phyloP scores from a whole-genome alignment of 2,113 vertebrate species.

The Damaliscus lunatus region DNA sequence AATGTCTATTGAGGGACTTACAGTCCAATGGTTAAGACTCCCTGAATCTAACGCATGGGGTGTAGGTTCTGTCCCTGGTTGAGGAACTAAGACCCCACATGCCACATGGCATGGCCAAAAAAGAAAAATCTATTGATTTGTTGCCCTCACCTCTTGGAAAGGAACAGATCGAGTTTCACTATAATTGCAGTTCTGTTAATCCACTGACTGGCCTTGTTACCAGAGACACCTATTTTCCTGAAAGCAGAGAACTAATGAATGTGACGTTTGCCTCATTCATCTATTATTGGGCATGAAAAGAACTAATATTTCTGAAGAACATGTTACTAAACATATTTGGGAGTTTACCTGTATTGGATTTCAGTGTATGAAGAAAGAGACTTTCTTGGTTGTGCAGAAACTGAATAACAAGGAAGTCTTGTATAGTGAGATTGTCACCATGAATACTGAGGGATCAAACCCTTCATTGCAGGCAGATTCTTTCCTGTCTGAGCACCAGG shows the following conservation, averaged over 20 bases:
- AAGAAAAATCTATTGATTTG: background rate
- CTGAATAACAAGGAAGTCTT: background rate
- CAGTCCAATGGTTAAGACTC: background rate
- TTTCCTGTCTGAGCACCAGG: background rate
- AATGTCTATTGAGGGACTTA: background rate
- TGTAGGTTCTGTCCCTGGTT: background rate
- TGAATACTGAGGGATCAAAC: background rate
- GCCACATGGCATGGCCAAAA: background rate
- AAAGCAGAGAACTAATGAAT: background rate
- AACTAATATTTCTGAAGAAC: background rate
- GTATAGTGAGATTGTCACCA: background rate
- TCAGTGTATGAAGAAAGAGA: background rate
- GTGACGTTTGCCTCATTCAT: constrained; percentile 3
- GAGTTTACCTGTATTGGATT: background rate
- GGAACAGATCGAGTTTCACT: background rate
- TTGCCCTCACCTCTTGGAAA: background rate
- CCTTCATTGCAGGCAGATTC: background rate
- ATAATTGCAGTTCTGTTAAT: background rate
- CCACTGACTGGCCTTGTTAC: background rate
- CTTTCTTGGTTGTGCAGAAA: background rate
- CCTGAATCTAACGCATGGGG: background rate
- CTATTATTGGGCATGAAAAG: constrained; percentile 5
- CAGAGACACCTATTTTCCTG: background rate
- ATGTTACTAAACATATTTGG: background rate
- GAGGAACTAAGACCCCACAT: background rate